Conservation (phyloP, 37 sponge, comb jelly and placozoan species). For the Petrosia ficiformis region DNA sequence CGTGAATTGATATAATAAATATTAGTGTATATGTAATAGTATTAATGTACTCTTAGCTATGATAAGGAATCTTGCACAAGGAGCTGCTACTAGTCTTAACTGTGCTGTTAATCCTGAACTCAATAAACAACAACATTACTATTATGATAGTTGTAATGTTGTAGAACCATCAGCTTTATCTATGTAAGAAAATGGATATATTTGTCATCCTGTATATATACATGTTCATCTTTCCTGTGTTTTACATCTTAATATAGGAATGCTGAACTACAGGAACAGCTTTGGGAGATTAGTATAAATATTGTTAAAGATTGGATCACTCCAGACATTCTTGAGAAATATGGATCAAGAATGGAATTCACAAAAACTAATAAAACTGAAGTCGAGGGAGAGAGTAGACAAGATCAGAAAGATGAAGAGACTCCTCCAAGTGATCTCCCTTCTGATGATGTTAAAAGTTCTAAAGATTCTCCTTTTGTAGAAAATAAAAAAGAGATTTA, state of each 20-base stretch:
- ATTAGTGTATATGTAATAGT: too few relatives aligned
- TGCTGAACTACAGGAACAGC: conserved; percentile 39
- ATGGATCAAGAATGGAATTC: conserved; percentile 25
- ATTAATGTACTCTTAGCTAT: too few relatives aligned
- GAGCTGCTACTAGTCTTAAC: conserved; percentile 68
- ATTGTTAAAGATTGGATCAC: conserved; percentile 40
- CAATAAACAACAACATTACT: conserved; percentile 46
- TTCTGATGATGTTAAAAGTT: too few relatives aligned
- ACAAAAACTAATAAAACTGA: too few relatives aligned
- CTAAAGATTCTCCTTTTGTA: too few relatives aligned
- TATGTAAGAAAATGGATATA: conserved; percentile 16
- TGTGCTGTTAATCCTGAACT: conserved; percentile 73
- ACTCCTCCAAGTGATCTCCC: too few relatives aligned
- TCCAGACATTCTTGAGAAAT: conserved; percentile 42
- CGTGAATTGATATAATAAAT: not conserved
- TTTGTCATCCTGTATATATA: not conserved
- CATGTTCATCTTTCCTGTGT: not conserved
- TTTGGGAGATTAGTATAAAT: conserved; percentile 50
- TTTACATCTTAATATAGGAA: too few relatives aligned
- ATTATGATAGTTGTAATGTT: conserved; percentile 54
- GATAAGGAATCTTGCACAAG: conserved; percentile 29
- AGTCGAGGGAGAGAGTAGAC: too few relatives aligned
- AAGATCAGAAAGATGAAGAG: too few relatives aligned
- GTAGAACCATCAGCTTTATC: conserved; percentile 8
- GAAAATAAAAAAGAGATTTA: too few relatives aligned